phyloP scores from a whole-genome alignment of 2,888 invertebrate genomes.

The Drosophila koepferae region DNA sequence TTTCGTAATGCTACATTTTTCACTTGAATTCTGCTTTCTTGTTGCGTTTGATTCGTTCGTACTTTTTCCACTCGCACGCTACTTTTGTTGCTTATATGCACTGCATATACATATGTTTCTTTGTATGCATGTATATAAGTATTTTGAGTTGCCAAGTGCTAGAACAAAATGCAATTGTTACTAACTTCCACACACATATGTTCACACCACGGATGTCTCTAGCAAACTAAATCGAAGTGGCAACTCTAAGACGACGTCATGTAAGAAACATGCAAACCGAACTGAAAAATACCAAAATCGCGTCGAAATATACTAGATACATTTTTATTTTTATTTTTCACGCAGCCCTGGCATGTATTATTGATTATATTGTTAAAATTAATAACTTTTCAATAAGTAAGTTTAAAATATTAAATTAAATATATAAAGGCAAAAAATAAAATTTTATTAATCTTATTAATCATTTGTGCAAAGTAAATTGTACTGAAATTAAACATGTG shows the following conservation, averaged over 20 bases:
- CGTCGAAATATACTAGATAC: conserved; percentile 26
- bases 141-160: conserved; percentile 60
- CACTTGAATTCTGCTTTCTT: conserved; percentile 30
- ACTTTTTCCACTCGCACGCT: conserved; percentile 12
- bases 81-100: conserved; percentile 38
- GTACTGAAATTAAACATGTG: neutral
- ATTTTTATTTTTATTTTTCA: neutral
- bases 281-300: conserved; percentile 58
- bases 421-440: neutral
- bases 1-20: conserved; percentile 47
- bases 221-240: conserved; percentile 50
- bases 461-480: rapidly evolving
- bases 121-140: conserved; percentile 34
- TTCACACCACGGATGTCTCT: conserved; percentile 61
- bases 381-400: too few species aligned
- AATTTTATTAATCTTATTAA: too few species aligned
- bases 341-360: conserved; percentile 8
- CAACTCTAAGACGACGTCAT: conserved; percentile 45
- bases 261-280: neutral
- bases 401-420: neutral
- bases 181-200: conserved; percentile 49
- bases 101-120: conserved; percentile 50
- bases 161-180: conserved; percentile 54
- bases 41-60: conserved; percentile 11
- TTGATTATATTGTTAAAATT: rapidly evolving